Evolutionary conservation across 2,888 invertebrate species (phyloP).

Genomic region (Lypha dubia): DNA sequence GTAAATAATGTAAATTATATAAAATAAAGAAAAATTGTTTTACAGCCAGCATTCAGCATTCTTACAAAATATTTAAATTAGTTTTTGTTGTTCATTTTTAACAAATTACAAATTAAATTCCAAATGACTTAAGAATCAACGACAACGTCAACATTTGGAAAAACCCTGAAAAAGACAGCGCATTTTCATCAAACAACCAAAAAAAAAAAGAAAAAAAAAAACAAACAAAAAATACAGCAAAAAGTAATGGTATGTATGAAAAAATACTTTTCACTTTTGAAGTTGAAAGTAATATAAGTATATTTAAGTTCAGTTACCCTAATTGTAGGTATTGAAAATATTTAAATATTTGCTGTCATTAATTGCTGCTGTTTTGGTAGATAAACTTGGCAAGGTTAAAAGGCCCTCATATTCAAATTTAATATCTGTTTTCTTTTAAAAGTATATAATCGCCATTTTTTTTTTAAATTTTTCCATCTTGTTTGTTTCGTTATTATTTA

Average conservation of each 20-base stretch:
- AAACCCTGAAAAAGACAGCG: not conserved
- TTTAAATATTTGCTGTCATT: conserved; percentile 14
- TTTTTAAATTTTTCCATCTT: not conserved
- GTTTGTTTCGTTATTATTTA: not conserved
- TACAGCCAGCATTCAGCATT: no score
- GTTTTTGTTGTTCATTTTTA: not conserved
- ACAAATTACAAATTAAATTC: not conserved
- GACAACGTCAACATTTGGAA: not conserved
- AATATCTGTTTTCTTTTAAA: conserved; percentile 25
- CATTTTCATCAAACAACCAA: not conserved
- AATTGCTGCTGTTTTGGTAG: not conserved
- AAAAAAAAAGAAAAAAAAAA: not conserved
- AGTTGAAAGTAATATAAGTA: conserved; percentile 23
- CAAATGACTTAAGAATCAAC: not conserved
- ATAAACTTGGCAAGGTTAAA: conserved; percentile 42
- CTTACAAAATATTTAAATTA: not conserved
- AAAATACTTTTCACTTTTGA: conserved; percentile 2
- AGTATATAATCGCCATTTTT: no score
- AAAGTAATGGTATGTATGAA: conserved; percentile 51
- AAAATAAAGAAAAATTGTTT: conserved; percentile 4
- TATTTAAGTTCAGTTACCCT: conserved; percentile 39
- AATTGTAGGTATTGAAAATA: conserved; percentile 20
- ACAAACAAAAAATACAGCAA: not conserved
- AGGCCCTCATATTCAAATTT: conserved; percentile 7
- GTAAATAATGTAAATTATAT: conserved; percentile 10